phyloP scores from a whole-genome alignment of 2,888 invertebrate genomes.

The Opisthograptis luteolata region DNA sequence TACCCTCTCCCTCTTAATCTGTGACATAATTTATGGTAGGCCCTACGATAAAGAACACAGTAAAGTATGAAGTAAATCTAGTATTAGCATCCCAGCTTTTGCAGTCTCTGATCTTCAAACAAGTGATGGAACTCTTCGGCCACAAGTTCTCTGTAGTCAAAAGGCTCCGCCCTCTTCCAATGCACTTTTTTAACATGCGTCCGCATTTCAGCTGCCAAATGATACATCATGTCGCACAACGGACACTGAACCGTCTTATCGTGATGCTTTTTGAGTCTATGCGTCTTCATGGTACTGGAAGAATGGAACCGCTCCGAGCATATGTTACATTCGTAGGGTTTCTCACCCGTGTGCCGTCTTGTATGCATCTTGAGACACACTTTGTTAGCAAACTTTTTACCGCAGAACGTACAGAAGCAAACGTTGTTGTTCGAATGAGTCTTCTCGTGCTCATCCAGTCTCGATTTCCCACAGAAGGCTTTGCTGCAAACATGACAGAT shows the following conservation, averaged over 20 bases:
- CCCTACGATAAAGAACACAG: too few relatives aligned
- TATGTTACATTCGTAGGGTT: slow-evolving; percentile 54
- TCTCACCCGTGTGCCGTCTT: slow-evolving; percentile 54
- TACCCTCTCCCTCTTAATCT: too few relatives aligned
- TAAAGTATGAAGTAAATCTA: too few relatives aligned
- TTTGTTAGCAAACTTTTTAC: slow-evolving; percentile 53
- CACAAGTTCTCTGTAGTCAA: slow-evolving; percentile 49
- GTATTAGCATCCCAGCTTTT: slow-evolving; percentile 26
- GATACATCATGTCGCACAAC: slow-evolving; percentile 53
- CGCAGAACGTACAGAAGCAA: slow-evolving; percentile 47
- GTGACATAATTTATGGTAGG: too few relatives aligned
- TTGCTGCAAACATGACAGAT: slow-evolving; percentile 27
- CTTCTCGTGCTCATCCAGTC: slow-evolving; percentile 47
- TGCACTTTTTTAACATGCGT: slow-evolving; percentile 57
- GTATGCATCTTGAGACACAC: slow-evolving; percentile 56
- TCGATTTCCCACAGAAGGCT: slow-evolving; percentile 43
- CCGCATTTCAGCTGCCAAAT: slow-evolving; percentile 53
- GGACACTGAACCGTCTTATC: slow-evolving; percentile 54
- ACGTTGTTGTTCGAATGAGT: slow-evolving; percentile 42
- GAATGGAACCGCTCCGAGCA: slow-evolving; percentile 55
- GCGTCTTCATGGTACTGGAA: slow-evolving; percentile 55
- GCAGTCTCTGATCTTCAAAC: slow-evolving; percentile 46
- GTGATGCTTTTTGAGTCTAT: slow-evolving; percentile 52
- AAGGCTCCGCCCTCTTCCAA: slow-evolving; percentile 53
- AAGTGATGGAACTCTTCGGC: slow-evolving; percentile 43